Evolutionary conservation across 2,888 invertebrate genomes (phyloP), one percentile per base, ranked within the genome.

Genomic region (Auanema freiburgensis): DNA sequence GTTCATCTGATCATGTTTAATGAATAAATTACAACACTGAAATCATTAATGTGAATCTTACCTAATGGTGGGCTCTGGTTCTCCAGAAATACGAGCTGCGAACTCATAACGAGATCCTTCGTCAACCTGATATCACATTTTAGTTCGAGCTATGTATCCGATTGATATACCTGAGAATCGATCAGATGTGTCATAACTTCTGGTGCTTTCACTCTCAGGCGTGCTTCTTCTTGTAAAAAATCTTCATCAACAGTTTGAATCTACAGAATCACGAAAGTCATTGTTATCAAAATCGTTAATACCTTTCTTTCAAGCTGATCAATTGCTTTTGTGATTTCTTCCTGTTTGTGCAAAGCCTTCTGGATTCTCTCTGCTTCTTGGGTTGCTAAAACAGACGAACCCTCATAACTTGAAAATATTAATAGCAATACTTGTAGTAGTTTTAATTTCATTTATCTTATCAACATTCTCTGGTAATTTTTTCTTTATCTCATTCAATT

Each of bases 51-150:
- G 8, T 43, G 25, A 57, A 53, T 46, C 24, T n/a, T n/a, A 76
- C 58, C 64, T 63, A 44, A 80, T 72, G 18, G 62, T 73, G 8
- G 79, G 76, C 46, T 79, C 77, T 0, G 79, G 77, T 50, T 71
- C 69, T 10, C 72, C 76, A 24, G 76, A 76, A 43, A 80, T 65
- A 57, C 72, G 62, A 0, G 79, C 80, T 0, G 72, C 63, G 50
- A 80, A 75, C 54, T 80, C 78, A 57, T 78, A 67, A 8, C 76
- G 70, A 25, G 59, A 58, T 51, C 80, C 80, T 58, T 79, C 79
- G 21, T 79, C 77, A 12, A 79, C 69, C 58, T 63, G 14, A 43
- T 12, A 42, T 44, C 10, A 44, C n/a, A n/a, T n/a, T n/a, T 25
- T 62, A 11, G 43, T 25, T 51, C 2, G 21, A 10, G 11, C 16